These are phyloP conservation scores for Myzus persicae DNA, from an alignment of 1,140 invertebrate genomes.

Conservation along the genomic window DNA sequence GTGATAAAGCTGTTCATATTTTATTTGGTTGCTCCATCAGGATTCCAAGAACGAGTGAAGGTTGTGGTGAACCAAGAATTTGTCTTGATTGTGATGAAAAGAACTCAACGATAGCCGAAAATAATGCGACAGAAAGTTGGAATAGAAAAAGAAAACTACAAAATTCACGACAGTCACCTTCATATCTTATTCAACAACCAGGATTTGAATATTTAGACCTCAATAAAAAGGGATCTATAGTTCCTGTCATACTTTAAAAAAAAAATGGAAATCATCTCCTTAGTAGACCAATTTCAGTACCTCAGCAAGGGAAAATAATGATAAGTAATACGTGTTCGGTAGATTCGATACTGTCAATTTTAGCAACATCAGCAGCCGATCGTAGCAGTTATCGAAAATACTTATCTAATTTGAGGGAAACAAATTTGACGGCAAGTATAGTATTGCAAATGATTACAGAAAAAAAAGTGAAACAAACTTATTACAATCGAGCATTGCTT, in stretches of 20 bases:
- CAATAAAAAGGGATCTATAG: background rate
- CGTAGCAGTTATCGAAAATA: background rate
- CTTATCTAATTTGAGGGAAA: background rate
- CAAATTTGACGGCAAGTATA: background rate
- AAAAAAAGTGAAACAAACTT: background rate
- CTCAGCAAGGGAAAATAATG: background rate
- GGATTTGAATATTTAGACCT: background rate
- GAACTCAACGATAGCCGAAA: background rate
- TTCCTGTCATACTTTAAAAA: background rate
- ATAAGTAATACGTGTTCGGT: background rate
- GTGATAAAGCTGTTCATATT: background rate
- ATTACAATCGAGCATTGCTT: background rate
- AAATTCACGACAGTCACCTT: background rate
- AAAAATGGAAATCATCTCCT: background rate
- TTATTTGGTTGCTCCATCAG: background rate
- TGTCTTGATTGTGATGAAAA: background rate
- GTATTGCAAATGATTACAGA: background rate
- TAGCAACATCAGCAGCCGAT: background rate
- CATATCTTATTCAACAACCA: background rate
- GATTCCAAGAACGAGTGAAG: background rate
- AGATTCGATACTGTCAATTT: background rate
- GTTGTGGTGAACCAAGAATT: background rate
- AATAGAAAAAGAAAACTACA: background rate
- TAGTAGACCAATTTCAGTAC: background rate
- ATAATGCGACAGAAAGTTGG: background rate